Evolutionary conservation across 2,797 vertebrate species (phyloP).

Genomic region (Labroides dimidiatus): DNA sequence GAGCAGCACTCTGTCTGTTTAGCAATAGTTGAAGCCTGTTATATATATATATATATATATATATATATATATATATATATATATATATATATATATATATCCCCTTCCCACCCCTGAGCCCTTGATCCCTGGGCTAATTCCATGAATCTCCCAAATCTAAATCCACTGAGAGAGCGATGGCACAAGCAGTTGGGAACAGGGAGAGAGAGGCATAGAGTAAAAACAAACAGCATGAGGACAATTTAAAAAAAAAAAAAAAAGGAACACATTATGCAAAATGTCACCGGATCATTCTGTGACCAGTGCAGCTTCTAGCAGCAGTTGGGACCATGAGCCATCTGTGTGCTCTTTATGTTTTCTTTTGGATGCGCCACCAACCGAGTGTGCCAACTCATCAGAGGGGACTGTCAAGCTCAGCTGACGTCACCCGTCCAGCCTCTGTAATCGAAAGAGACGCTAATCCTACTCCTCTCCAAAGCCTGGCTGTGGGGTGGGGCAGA

Average conservation of each 20-base stretch:
- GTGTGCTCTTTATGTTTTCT: constrained; percentile 39
- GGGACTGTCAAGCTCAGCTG: constrained; percentile 66
- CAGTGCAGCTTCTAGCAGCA: background rate
- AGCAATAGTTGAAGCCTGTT: constrained; percentile 62
- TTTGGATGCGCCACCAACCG: constrained; percentile 53
- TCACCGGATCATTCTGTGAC: constrained; percentile 5
- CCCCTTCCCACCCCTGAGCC: constrained; percentile 67
- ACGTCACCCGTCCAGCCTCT: constrained; percentile 78
- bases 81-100: constrained; percentile 51
- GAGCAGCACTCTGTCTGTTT: constrained; percentile 54
- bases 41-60: constrained; percentile 51
- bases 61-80: constrained; percentile 37
- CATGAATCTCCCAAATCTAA: constrained; percentile 82
- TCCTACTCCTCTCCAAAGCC: constrained; percentile 91
- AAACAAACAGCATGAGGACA: constrained; percentile 2
- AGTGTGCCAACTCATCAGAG: constrained; percentile 68
- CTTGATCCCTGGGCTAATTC: constrained; percentile 84
- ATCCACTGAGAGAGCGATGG: constrained; percentile 73
- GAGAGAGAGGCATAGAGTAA: constrained; percentile 10
- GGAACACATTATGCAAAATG: constrained; percentile 12
- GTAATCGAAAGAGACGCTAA: constrained; percentile 87
- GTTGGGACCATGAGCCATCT: constrained; percentile 4
- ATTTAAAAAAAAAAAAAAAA: background rate
- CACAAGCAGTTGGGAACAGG: constrained; percentile 36
- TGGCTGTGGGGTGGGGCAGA: constrained; percentile 85